phyloP scores from a whole-genome alignment of 1,140 invertebrate genomes.

The Polyergus mexicanus region DNA sequence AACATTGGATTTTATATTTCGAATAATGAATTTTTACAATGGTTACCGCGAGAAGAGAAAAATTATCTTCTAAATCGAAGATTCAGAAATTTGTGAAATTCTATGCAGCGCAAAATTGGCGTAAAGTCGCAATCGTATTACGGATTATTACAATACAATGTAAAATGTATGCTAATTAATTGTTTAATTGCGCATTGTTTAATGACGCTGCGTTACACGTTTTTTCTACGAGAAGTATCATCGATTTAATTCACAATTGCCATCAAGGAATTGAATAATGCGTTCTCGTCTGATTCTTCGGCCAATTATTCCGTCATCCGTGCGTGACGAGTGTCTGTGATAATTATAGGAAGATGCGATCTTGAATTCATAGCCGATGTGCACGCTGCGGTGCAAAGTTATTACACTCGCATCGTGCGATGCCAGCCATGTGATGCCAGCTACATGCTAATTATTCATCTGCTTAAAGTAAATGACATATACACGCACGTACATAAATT shows the following conservation, averaged over 20 bases:
- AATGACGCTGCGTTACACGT: conserved; percentile 23
- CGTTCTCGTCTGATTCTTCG: conserved; percentile 9
- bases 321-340: conserved; percentile 50
- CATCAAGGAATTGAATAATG: not conserved
- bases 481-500: not conserved
- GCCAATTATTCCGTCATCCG: not conserved
- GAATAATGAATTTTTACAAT: not conserved
- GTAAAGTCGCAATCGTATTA: not conserved
- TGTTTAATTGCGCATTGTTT: conserved; percentile 34
- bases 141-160: conserved; percentile 9
- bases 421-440: not conserved
- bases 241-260: not conserved
- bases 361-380: conserved; percentile 20
- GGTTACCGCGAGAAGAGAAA: not conserved
- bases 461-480: conserved; percentile 21
- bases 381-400: not conserved
- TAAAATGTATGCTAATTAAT: not conserved
- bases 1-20: not conserved
- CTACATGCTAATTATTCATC: conserved; percentile 10
- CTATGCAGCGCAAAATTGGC: conserved; percentile 47
- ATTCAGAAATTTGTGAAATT: too few relatives aligned
- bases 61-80: not conserved
- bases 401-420: conserved; percentile 53
- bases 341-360: conserved; percentile 35
- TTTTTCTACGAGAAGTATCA: not conserved